Evolutionary conservation across 2,888 invertebrate species (phyloP), one percentile per base, ranked within the genome.

Genomic region (Plagodis dolabraria): DNA sequence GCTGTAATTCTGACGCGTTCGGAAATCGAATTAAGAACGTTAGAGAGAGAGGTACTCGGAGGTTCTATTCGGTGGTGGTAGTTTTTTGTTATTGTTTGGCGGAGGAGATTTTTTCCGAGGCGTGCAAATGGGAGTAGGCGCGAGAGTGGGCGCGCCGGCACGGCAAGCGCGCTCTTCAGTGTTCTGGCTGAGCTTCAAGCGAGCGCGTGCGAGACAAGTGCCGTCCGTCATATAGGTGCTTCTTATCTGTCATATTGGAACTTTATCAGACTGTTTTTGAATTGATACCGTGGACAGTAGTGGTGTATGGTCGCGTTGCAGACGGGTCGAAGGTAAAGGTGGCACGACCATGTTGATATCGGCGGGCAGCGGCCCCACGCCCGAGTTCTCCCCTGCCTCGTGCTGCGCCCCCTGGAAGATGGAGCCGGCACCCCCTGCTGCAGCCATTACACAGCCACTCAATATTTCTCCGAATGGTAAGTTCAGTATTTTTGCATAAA

Each of bases 371-470:
- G 89, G 93, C 87, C 91, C 93, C 83, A 93, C 93, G 86, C 86
- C 93, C 82, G 93, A 93, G 82, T 93, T 92, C 78, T 93, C 93
- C 86, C 88, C 94, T 84, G 87, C 92, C 79, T 87, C 94, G 87
- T 87, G 94, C 93, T 87, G 94, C 93, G 87, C 93, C 76, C 83
- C 92, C 89, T 94, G 94, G 95, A 95, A 92, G 93, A 94, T 94
- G 95, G 95, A 93, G 82, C 94, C 93, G 76, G 94, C 80, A 81
- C 94, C 88, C 69, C 94, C 92, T 70, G 94, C 89, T 50, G 94
- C 92, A 64, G 79, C 87, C 75, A 83, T 91, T 76, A 72, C 89
- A 9, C 92, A 92, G 68, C 86, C 89, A 63, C 93, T 93, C 72
- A 94, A 93, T 76, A 93, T 94, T 84, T 96, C 94, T 75, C 95